A percentile compares a stretch with the other conserved stretches of the same genome.
Conservation (phyloP, 2,888 invertebrate genomes). For the Tiphia femorata region DNA sequence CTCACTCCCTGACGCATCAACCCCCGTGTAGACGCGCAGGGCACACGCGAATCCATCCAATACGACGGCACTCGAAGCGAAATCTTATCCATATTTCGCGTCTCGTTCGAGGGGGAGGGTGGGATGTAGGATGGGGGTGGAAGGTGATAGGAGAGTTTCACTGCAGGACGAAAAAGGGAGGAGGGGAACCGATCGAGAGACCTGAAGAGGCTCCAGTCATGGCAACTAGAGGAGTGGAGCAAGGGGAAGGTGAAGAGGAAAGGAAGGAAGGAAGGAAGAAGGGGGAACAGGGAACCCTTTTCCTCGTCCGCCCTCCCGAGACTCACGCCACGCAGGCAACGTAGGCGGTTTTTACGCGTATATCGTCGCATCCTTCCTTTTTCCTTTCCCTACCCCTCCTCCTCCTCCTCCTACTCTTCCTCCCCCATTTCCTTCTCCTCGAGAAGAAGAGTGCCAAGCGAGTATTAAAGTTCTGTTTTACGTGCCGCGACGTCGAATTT, state of each 20-base stretch:
- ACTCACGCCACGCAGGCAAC: too few relatives aligned
- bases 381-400: not conserved
- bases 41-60: conserved; percentile 22
- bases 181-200: not conserved
- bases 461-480: conserved; percentile 49
- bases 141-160: not conserved
- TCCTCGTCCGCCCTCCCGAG: not conserved
- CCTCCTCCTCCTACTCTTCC: not conserved
- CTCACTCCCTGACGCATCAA: conserved; percentile 13
- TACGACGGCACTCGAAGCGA: conserved; percentile 36
- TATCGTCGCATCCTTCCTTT: not conserved
- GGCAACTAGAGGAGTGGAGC: too few relatives aligned
- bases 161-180: not conserved
- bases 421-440: not conserved
- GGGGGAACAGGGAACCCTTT: not conserved
- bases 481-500: conserved; percentile 22
- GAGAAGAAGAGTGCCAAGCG: conserved; percentile 22
- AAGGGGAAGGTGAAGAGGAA: not conserved
- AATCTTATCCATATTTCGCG: conserved; percentile 46
- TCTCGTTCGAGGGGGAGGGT: conserved; percentile 12
- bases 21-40: conserved; percentile 5
- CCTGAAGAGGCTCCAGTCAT: too few relatives aligned
- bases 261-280: not conserved
- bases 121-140: not conserved
- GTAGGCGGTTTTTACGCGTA: too few relatives aligned